These are phyloP conservation scores for Diploptera punctata DNA, from an alignment of 2,888 invertebrate genomes.

Conservation along the genomic window DNA sequence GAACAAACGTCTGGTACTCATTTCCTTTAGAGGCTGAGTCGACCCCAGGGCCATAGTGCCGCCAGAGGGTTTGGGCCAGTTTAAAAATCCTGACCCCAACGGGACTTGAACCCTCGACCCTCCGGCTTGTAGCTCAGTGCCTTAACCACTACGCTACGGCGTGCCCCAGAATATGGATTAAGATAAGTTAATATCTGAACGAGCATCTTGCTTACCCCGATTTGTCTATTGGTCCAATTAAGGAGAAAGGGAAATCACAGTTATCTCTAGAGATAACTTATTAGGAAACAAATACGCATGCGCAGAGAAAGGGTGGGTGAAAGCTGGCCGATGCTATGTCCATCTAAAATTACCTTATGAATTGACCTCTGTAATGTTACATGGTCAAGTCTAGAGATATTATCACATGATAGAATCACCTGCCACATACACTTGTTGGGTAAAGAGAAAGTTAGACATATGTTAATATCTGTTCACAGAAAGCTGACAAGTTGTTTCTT, in stretches of 20 bases:
- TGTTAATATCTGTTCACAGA: neutral
- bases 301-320: constrained; percentile 5
- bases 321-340: neutral
- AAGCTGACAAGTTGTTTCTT: neutral
- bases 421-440: neutral
- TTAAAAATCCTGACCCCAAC: no score
- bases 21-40: no score
- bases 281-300: neutral
- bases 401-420: neutral
- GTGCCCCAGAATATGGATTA: no score
- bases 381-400: neutral
- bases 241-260: constrained; percentile 4
- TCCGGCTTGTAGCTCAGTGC: no score
- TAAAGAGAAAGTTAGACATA: neutral
- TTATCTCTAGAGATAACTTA: neutral
- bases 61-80: no score
- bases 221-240: constrained; percentile 17
- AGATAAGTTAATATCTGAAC: no score
- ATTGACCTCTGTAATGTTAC: neutral
- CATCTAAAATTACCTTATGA: neutral
- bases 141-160: no score
- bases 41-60: no score
- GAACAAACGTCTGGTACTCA: no score
- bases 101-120: no score
- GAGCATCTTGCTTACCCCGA: no score